A percentile compares a stretch with the other conserved stretches of the same genome.
phyloP scores from a whole-genome alignment of 2,888 invertebrate species.

The Heliconius cydno region DNA sequence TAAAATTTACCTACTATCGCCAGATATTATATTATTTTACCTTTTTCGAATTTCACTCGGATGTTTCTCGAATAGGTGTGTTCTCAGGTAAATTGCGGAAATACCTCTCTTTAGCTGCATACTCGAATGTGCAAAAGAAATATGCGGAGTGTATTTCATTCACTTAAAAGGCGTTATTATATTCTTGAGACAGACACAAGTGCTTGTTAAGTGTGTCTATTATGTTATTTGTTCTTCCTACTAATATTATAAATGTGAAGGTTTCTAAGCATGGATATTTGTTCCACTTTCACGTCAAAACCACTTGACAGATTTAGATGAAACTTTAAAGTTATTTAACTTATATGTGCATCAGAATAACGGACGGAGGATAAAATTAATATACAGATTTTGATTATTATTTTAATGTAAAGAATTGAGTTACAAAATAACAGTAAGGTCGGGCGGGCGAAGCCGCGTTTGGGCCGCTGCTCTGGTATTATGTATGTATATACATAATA shows the following conservation, averaged over 20 bases:
- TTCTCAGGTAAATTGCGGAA: conserved; percentile 3
- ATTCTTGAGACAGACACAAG: conserved; percentile 8
- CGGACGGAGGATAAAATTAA: too few species aligned
- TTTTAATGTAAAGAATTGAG: too few species aligned
- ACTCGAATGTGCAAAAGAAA: conserved; percentile 6
- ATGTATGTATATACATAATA: background rate
- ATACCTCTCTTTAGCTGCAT: conserved; percentile 12
- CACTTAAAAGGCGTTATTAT: conserved; percentile 23
- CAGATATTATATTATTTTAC: background rate
- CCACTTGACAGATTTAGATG: too few species aligned
- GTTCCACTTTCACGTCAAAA: too few species aligned
- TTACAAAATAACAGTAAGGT: too few species aligned
- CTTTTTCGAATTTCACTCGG: background rate
- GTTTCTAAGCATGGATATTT: too few species aligned
- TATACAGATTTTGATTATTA: too few species aligned
- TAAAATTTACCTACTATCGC: background rate
- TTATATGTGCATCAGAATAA: too few species aligned
- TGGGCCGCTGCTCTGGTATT: too few species aligned
- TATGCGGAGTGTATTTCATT: conserved; percentile 13
- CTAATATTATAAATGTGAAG: too few species aligned
- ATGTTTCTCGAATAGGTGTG: background rate
- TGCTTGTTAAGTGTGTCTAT: conserved; percentile 3
- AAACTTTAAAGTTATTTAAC: too few species aligned
- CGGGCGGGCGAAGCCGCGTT: too few species aligned
- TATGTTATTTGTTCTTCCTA: background rate